phyloP scores from a whole-genome alignment of 2,113 vertebrate genomes.

The Trinectes maculatus region DNA sequence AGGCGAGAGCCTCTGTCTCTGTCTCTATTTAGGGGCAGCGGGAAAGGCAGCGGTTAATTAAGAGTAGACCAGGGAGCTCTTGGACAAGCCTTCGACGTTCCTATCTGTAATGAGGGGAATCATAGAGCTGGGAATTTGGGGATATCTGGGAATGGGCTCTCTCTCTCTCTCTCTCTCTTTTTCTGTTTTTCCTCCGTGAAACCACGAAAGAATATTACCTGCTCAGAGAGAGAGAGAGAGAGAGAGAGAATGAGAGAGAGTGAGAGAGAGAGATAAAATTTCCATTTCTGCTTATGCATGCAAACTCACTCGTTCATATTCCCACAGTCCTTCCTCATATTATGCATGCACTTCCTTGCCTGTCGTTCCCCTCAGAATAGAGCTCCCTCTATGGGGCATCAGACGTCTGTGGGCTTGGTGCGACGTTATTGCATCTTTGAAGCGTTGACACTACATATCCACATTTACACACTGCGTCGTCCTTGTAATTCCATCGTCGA shows the following conservation, averaged over 20 bases:
- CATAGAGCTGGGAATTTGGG: conserved; percentile 83
- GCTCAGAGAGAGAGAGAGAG: conserved; percentile 42
- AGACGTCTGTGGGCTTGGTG: conserved; percentile 55
- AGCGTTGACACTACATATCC: conserved; percentile 54
- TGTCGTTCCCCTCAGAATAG: conserved; percentile 67
- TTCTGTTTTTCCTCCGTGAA: conserved; percentile 32
- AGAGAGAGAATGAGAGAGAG: conserved; percentile 27
- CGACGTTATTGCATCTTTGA: conserved; percentile 55
- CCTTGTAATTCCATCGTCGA: no score
- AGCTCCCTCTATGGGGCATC: conserved; percentile 74
- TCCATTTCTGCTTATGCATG: conserved; percentile 79
- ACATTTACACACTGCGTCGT: conserved; percentile 44
- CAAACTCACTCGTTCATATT: conserved; percentile 61
- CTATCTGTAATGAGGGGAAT: conserved; percentile 82
- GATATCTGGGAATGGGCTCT: conserved; percentile 72
- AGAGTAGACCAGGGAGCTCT: conserved; percentile 78
- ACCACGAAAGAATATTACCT: conserved; percentile 75
- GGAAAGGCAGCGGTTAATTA: conserved; percentile 74
- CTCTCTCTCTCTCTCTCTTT: not conserved
- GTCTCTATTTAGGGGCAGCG: conserved; percentile 65
- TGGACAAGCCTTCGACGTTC: conserved; percentile 73
- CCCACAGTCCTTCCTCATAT: conserved; percentile 55
- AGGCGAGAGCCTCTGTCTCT: conserved; percentile 43
- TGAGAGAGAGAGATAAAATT: conserved; percentile 49
- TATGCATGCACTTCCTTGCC: conserved; percentile 69